Conservation (phyloP, 2,888 invertebrate species). For the Campoletis raptor region DNA sequence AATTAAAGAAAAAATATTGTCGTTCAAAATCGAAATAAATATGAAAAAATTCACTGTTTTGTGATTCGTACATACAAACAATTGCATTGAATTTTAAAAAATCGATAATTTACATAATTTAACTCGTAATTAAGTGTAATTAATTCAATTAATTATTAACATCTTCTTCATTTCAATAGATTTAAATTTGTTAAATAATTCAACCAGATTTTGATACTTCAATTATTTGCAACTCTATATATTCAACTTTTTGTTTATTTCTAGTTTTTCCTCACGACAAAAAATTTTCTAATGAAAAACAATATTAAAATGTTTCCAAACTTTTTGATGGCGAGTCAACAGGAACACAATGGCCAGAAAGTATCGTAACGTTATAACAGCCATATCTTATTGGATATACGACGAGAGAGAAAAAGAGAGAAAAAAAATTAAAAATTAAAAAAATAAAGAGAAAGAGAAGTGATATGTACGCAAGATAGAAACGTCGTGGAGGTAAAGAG, state of each 20-base stretch:
- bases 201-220: not conserved
- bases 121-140: not conserved
- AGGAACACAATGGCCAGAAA: not conserved
- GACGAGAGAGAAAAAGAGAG: not conserved
- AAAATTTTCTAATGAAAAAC: not conserved
- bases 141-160: not conserved
- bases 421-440: not conserved
- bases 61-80: not conserved
- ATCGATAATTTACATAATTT: not conserved
- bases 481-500: not conserved
- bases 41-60: not conserved
- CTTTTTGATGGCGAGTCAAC: not conserved
- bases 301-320: constrained; percentile 1
- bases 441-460: not conserved
- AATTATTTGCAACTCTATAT: not conserved
- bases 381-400: constrained; percentile 5
- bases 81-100: not conserved
- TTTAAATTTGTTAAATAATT: not conserved
- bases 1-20: not conserved
- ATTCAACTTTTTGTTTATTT: not conserved
- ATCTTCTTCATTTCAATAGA: not conserved
- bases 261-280: not conserved
- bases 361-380: constrained; percentile 17
- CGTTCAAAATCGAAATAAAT: not conserved
- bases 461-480: constrained; percentile 8